A percentile compares a stretch with the other conserved stretches of the same genome.
Conservation (phyloP, 2,888 invertebrate species). For the Cyaniris semiargus region DNA sequence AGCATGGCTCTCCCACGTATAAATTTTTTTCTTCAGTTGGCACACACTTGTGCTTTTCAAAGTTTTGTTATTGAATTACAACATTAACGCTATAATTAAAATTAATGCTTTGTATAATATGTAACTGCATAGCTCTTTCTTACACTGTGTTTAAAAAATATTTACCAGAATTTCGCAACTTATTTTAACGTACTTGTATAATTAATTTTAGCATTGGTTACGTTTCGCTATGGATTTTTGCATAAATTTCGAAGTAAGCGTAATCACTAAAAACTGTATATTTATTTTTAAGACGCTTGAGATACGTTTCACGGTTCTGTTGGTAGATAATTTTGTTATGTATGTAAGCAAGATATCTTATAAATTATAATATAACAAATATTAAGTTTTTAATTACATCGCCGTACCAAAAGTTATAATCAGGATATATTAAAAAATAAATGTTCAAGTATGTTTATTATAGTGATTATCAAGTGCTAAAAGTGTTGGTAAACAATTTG, state of each 20-base stretch:
- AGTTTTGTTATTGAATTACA: no score
- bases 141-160: not conserved
- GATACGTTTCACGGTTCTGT: not conserved
- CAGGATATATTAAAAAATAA: not conserved
- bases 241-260: not conserved
- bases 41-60: no score
- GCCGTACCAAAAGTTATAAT: not conserved
- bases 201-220: not conserved
- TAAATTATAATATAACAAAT: not conserved
- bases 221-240: not conserved
- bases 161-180: not conserved
- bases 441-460: not conserved
- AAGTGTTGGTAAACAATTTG: not conserved
- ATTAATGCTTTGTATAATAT: not conserved
- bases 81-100: not conserved
- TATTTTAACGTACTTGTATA: not conserved
- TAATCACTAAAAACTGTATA: slow-evolving; percentile 1
- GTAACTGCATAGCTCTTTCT: not conserved
- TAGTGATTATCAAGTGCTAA: not conserved
- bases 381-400: not conserved
- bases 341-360: not conserved
- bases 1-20: no score
- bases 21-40: no score
- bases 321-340: not conserved
- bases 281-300: not conserved